These are phyloP conservation scores for Rhabdomys pumilio DNA, from an alignment of 2,797 vertebrate species.

Conservation along the genomic window DNA sequence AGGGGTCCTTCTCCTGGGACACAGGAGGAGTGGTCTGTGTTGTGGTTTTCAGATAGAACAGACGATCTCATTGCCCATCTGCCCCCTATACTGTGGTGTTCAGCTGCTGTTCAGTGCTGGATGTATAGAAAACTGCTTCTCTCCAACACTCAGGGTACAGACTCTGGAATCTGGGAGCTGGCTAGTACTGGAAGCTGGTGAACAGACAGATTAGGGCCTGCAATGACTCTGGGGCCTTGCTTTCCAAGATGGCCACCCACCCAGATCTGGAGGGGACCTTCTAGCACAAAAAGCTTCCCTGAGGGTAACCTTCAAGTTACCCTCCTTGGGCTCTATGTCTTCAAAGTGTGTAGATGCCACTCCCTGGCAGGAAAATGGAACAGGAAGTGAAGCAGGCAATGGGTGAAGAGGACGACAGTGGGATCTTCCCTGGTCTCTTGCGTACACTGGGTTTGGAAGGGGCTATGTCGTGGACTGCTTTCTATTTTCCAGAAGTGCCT, in stretches of 20 bases:
- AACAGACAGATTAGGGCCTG: not conserved
- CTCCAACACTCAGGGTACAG: not conserved
- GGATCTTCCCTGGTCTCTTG: not conserved
- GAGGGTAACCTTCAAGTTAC: not conserved
- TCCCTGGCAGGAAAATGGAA: not conserved
- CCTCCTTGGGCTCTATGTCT: not conserved
- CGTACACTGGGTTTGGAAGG: not conserved
- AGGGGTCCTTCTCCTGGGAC: accelerated
- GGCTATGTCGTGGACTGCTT: accelerated
- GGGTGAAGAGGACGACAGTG: not conserved
- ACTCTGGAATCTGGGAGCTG: not conserved
- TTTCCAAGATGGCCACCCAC: not conserved
- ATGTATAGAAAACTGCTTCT: not conserved
- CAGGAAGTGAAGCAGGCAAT: too few species aligned
- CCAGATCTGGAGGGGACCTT: not conserved
- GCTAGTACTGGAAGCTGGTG: not conserved
- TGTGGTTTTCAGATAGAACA: not conserved
- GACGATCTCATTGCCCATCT: not conserved
- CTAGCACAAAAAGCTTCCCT: too few species aligned
- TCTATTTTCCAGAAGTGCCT: not conserved
- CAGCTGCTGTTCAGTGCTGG: not conserved
- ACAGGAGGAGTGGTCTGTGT: accelerated
- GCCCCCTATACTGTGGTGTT: too few species aligned
- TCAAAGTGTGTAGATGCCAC: not conserved
- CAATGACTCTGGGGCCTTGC: not conserved